Percentiles rank a stretch among this genome's conserved stretches.
phyloP scores from a whole-genome alignment of 2,888 invertebrate genomes.

The Leucophenga maculata region DNA sequence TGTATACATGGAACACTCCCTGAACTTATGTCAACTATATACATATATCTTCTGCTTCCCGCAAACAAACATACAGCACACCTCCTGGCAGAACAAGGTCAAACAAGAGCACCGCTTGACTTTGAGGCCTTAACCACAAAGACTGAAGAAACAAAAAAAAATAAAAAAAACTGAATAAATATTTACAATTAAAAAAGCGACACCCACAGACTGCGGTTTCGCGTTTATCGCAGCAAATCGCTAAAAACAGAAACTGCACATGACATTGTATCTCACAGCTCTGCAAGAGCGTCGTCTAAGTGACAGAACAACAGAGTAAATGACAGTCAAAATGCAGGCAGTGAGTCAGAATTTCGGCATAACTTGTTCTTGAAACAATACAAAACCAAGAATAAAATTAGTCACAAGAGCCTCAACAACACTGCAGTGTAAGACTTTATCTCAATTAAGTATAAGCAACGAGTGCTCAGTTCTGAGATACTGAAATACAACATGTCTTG shows the following conservation, averaged over 20 bases:
- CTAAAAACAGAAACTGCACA: background rate
- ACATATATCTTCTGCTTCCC: background rate
- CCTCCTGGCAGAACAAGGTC: background rate
- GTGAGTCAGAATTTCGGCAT: slow-evolving; percentile 20
- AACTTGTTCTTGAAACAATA: slow-evolving; percentile 12
- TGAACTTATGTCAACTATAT: background rate
- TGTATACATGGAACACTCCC: too few species aligned
- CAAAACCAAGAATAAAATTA: background rate
- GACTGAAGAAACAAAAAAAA: too few species aligned
- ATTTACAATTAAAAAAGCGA: background rate
- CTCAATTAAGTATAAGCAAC: slow-evolving; percentile 1
- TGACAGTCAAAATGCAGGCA: background rate
- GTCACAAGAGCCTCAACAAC: background rate
- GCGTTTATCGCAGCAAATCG: slow-evolving; percentile 1
- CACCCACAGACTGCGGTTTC: slow-evolving; percentile 7
- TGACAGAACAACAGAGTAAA: background rate
- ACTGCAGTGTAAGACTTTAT: slow-evolving; percentile 14
- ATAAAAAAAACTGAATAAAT: too few species aligned
- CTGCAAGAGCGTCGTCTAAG: background rate
- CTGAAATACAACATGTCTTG: too few species aligned
- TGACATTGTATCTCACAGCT: background rate
- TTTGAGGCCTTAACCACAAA: background rate
- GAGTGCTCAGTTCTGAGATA: too few species aligned
- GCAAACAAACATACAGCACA: background rate
- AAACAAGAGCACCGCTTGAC: background rate